phyloP scores from a whole-genome alignment of 2,888 invertebrate genomes.

The Troides oblongomaculatus region DNA sequence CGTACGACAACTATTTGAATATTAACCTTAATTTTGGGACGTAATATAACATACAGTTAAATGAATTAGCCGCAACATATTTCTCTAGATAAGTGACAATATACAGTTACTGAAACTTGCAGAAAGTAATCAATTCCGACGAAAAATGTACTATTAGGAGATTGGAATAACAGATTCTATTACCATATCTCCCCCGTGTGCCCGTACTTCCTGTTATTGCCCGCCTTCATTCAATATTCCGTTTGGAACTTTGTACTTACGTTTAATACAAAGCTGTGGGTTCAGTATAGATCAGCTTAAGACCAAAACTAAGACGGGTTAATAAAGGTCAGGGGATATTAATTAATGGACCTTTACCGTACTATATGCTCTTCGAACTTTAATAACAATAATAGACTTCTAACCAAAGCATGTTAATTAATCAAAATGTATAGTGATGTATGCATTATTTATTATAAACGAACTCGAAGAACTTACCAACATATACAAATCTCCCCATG shows the following conservation, averaged over 20 bases:
- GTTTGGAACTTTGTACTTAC: constrained; percentile 25
- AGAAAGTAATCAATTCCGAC: constrained; percentile 21
- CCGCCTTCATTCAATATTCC: constrained; percentile 25
- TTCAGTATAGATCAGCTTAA: constrained; percentile 14
- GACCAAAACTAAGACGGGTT: constrained; percentile 6
- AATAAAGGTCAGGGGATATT: background rate
- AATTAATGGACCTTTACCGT: constrained; percentile 1
- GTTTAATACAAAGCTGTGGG: constrained; percentile 8
- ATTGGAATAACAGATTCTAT: constrained; percentile 26
- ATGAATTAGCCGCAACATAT: background rate
- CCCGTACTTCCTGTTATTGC: constrained; percentile 26
- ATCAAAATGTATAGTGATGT: background rate
- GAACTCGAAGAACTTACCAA: too few species aligned
- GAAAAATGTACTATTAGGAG: constrained; percentile 20
- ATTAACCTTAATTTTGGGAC: too few species aligned
- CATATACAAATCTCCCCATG: too few species aligned
- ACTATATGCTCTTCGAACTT: background rate
- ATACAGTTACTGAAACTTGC: constrained; percentile 23
- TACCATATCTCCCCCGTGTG: constrained; percentile 22
- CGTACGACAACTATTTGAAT: too few species aligned
- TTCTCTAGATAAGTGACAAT: constrained; percentile 7
- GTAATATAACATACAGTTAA: too few species aligned
- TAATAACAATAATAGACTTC: background rate
- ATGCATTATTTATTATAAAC: too few species aligned
- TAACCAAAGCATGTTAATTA: background rate